Evolutionary conservation across 2,888 invertebrate genomes (phyloP).

Genomic region (Ornithoptera alexandrae): DNA sequence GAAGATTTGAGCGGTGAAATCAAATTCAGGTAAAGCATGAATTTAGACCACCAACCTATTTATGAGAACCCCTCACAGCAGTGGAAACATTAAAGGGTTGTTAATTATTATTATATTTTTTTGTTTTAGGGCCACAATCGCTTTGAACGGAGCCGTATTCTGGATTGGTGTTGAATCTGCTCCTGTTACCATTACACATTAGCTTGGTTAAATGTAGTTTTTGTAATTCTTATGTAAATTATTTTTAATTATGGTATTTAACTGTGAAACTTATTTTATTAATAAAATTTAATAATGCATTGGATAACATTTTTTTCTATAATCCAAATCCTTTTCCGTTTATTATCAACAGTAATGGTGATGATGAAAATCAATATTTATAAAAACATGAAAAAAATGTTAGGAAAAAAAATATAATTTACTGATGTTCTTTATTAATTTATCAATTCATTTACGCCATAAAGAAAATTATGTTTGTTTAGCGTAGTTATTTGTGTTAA

Average conservation of each 20-base stretch:
- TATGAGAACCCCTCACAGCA: background rate
- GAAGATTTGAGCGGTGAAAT: slow-evolving; percentile 80
- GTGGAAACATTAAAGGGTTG: no score
- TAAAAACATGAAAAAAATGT: no score
- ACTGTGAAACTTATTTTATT: slow-evolving; percentile 25
- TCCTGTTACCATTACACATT: slow-evolving; percentile 74
- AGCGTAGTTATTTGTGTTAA: no score
- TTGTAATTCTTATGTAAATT: slow-evolving; percentile 15
- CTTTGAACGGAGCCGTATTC: slow-evolving; percentile 84
- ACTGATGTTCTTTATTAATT: no score
- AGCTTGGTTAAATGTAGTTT: slow-evolving; percentile 11
- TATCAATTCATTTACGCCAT: no score
- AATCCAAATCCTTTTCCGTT: slow-evolving; percentile 13
- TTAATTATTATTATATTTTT: background rate
- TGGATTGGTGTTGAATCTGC: slow-evolving; percentile 85
- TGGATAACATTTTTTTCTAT: background rate
- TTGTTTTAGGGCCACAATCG: slow-evolving; percentile 83
- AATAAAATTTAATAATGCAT: slow-evolving; percentile 6
- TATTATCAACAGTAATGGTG: background rate
- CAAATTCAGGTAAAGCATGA: slow-evolving; percentile 78
- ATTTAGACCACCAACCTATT: background rate
- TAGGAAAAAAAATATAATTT: no score
- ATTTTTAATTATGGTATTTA: slow-evolving; percentile 12
- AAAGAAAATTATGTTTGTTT: no score
- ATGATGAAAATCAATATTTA: no score